A percentile compares a stretch with the other conserved stretches of the same genome.
These are phyloP conservation scores for Percopsis omiscomaycus DNA, from an alignment of 2,797 vertebrate species.

Conservation along the genomic window DNA sequence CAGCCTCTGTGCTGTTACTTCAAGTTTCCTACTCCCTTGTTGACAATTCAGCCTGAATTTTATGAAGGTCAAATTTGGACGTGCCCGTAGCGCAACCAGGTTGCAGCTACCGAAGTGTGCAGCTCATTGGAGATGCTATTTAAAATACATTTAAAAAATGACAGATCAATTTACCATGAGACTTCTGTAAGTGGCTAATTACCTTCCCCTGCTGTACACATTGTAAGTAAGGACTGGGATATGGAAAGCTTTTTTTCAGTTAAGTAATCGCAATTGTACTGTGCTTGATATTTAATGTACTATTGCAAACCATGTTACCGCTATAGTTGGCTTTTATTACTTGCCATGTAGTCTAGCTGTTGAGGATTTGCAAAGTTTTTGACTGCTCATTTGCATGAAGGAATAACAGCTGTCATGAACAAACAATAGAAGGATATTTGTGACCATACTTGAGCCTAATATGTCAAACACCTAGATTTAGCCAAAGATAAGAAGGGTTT, in stretches of 20 bases:
- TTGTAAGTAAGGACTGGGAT: neutral
- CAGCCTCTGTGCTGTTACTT: too few species aligned
- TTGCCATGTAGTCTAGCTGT: slow-evolving; percentile 19
- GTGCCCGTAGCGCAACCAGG: too few species aligned
- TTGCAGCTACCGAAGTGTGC: too few species aligned
- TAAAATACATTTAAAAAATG: too few species aligned
- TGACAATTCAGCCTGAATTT: too few species aligned
- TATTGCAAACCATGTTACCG: neutral
- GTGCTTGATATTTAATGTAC: slow-evolving; percentile 17
- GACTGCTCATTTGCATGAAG: slow-evolving; percentile 5
- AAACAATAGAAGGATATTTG: slow-evolving; percentile 37
- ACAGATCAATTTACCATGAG: too few species aligned
- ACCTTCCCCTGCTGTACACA: too few species aligned
- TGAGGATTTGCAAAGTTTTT: slow-evolving; percentile 3
- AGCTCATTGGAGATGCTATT: too few species aligned
- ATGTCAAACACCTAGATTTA: slow-evolving; percentile 28
- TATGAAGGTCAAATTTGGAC: too few species aligned
- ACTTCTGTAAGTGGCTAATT: too few species aligned
- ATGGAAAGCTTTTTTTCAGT: slow-evolving; percentile 16
- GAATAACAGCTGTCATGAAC: slow-evolving; percentile 44
- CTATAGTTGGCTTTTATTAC: slow-evolving; percentile 18
- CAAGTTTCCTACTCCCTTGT: too few species aligned
- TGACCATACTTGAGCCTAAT: slow-evolving; percentile 18
- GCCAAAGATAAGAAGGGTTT: slow-evolving; percentile 61
- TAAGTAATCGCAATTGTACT: slow-evolving; percentile 37